phyloP scores from a whole-genome alignment of 2,113 vertebrate genomes.

The Etheostoma cragini region DNA sequence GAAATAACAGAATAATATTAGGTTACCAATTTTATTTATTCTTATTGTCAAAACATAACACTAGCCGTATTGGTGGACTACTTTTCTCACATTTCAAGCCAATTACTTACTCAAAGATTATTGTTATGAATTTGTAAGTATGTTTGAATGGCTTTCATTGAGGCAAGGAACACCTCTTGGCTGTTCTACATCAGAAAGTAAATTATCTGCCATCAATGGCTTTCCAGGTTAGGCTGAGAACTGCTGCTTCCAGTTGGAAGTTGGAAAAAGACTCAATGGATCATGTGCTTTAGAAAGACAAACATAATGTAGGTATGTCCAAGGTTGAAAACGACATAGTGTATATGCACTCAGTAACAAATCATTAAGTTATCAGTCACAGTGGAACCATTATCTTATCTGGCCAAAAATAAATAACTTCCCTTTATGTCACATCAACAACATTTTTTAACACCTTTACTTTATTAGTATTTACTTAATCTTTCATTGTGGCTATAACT shows the following conservation, averaged over 20 bases:
- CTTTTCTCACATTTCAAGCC: not conserved
- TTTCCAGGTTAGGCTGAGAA: not conserved
- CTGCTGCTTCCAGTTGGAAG: not conserved
- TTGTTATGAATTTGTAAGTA: not conserved
- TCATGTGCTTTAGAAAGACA: not conserved
- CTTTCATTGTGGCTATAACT: not conserved
- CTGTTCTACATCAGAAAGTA: not conserved
- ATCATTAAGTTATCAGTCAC: not conserved
- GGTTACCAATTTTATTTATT: not conserved
- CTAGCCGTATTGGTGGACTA: not conserved
- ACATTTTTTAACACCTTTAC: slow-evolving; percentile 2
- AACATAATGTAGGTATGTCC: not conserved
- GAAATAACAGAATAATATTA: not conserved
- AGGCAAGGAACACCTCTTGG: not conserved
- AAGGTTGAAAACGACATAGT: not conserved
- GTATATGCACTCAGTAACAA: not conserved
- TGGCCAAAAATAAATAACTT: too few relatives aligned
- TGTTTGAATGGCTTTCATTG: not conserved
- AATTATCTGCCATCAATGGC: not conserved
- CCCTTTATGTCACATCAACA: not conserved
- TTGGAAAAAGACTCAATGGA: not conserved
- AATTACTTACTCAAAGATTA: not conserved
- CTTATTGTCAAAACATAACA: not conserved
- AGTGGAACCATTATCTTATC: not conserved
- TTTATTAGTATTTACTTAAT: not conserved